A percentile compares a stretch with the other conserved stretches of the same genome.
These are phyloP conservation scores for Paradoxurus hermaphroditus DNA, from an alignment of 2,113 vertebrate species.

Conservation along the genomic window DNA sequence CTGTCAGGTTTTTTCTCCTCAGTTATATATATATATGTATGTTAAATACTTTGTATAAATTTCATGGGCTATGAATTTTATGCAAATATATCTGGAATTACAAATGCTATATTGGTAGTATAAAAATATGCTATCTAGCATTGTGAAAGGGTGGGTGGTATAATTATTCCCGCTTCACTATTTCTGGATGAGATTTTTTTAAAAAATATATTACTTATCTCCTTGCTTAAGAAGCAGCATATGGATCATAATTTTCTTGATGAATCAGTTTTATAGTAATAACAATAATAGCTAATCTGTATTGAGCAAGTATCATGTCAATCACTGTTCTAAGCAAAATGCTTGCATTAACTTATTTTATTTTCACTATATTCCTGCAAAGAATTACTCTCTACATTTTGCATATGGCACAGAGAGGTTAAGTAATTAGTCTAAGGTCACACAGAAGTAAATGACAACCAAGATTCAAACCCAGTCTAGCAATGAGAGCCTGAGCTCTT, in stretches of 20 bases:
- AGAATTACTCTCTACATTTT: neutral
- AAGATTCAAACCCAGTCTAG: neutral
- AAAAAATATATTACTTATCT: neutral
- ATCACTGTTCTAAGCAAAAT: neutral
- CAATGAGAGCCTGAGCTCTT: neutral
- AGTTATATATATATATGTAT: neutral
- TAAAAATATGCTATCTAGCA: neutral
- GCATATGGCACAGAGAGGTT: neutral
- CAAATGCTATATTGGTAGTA: neutral
- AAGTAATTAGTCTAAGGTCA: neutral
- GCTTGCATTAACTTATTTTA: neutral
- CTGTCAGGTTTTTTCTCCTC: neutral
- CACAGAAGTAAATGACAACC: neutral
- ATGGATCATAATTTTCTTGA: neutral
- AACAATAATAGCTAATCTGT: neutral
- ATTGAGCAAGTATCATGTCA: neutral
- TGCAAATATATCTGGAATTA: neutral
- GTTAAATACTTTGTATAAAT: neutral
- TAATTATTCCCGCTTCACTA: neutral
- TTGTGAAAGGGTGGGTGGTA: neutral
- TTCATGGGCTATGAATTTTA: neutral
- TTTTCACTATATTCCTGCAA: constrained; percentile 22
- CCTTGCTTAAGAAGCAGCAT: neutral
- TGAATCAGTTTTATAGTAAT: neutral
- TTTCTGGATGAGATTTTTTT: neutral